Percentiles rank a stretch among this genome's conserved stretches.
phyloP scores from a whole-genome alignment of 2,113 vertebrate genomes.

The Proteles cristata region DNA sequence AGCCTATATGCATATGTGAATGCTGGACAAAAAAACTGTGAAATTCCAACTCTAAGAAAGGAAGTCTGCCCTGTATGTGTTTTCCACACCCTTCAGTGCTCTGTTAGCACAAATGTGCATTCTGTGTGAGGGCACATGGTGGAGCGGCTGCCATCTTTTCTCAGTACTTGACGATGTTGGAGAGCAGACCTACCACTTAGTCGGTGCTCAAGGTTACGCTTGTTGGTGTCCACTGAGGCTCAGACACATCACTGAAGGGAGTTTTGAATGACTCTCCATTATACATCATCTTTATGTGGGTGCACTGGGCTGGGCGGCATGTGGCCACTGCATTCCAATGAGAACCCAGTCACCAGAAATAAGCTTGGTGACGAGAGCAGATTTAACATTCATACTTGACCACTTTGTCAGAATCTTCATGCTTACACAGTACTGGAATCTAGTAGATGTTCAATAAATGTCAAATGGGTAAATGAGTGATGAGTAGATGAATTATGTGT shows the following conservation, averaged over 20 bases:
- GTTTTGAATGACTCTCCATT: background rate
- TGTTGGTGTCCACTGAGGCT: background rate
- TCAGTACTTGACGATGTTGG: background rate
- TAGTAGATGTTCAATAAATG: background rate
- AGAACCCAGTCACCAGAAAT: background rate
- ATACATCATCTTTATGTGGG: background rate
- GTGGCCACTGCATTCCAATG: background rate
- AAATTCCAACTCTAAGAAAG: background rate
- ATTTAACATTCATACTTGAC: background rate
- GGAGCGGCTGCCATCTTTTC: background rate
- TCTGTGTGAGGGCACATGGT: rapidly evolving
- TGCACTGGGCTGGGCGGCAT: background rate
- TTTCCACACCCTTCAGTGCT: background rate
- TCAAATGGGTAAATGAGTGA: background rate
- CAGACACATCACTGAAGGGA: background rate
- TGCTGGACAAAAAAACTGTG: background rate
- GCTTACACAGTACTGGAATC: background rate
- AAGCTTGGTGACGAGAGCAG: background rate
- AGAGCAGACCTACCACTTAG: background rate
- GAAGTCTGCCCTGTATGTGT: rapidly evolving
- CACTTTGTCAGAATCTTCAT: background rate
- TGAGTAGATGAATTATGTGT: background rate
- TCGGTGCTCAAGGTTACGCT: background rate
- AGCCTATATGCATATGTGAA: too few relatives aligned
- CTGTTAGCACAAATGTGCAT: background rate